Evolutionary conservation across 2,113 vertebrate genomes (phyloP).

Genomic region (Nematolebias whitei): DNA sequence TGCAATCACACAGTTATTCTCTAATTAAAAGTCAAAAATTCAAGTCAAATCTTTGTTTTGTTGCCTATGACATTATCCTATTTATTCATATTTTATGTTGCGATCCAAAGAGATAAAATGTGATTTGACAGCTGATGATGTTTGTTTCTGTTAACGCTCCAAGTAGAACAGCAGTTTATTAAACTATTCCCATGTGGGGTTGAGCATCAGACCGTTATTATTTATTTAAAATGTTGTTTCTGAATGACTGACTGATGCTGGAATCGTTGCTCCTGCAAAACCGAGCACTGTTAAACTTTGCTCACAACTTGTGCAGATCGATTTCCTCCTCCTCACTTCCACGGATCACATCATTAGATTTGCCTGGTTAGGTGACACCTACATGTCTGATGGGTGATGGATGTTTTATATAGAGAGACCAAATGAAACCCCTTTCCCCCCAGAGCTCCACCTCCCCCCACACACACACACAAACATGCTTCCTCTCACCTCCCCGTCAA

Average conservation of each 20-base stretch:
- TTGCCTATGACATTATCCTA: neutral
- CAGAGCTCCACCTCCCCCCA: slow-evolving; percentile 18
- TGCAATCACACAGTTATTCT: neutral
- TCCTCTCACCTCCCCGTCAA: slow-evolving; percentile 42
- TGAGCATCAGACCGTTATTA: slow-evolving; percentile 29
- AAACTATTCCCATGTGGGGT: slow-evolving; percentile 16
- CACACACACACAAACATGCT: slow-evolving; percentile 31
- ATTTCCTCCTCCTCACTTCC: slow-evolving; percentile 66
- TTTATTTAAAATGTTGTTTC: slow-evolving; percentile 34
- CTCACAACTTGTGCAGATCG: slow-evolving; percentile 65
- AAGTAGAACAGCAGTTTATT: slow-evolving; percentile 12
- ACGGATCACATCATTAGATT: slow-evolving; percentile 77
- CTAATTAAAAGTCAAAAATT: slow-evolving; percentile 1
- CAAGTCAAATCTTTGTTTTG: neutral
- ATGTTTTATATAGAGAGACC: slow-evolving; percentile 82
- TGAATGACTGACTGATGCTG: slow-evolving; percentile 45
- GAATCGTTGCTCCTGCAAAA: slow-evolving; percentile 19
- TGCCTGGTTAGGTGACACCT: slow-evolving; percentile 78
- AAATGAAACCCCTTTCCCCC: slow-evolving; percentile 70
- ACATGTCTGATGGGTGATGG: slow-evolving; percentile 78
- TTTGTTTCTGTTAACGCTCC: slow-evolving; percentile 5
- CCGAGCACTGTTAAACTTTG: slow-evolving; percentile 54
- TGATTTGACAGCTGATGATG: slow-evolving; percentile 19
- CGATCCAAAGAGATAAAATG: neutral
- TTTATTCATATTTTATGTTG: neutral